A percentile compares a stretch with the other conserved stretches of the same genome.
These are phyloP conservation scores for Chelonoidis abingdonii DNA, from an alignment of 2,113 vertebrate species.

Conservation along the genomic window DNA sequence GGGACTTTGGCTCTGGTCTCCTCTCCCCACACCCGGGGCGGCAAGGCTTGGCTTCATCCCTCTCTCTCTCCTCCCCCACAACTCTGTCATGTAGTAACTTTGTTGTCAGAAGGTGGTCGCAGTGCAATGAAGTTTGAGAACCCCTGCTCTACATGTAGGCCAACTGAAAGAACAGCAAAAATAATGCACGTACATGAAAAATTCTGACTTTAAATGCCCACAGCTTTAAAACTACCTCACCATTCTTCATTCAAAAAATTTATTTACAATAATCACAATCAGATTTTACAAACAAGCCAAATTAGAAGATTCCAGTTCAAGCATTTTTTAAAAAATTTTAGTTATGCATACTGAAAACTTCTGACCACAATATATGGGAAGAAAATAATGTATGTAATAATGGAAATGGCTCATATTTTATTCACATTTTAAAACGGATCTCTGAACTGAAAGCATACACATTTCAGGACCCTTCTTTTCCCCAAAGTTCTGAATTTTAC, in stretches of 20 bases:
- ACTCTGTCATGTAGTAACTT: too few species aligned
- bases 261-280: not conserved
- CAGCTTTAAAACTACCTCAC: not conserved
- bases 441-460: not conserved
- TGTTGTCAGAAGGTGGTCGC: too few species aligned
- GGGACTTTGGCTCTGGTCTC: too few species aligned
- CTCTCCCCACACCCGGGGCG: rapidly evolving
- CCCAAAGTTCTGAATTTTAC: slow-evolving; percentile 72
- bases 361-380: not conserved
- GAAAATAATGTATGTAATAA: not conserved
- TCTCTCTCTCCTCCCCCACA: too few species aligned
- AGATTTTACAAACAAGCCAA: not conserved
- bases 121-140: too few species aligned
- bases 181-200: rapidly evolving
- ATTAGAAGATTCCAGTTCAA: not conserved
- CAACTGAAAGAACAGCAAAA: not conserved
- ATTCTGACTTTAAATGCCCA: not conserved
- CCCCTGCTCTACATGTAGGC: not conserved
- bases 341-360: not conserved
- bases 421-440: not conserved
- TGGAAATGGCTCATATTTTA: not conserved
- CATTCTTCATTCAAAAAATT: not conserved
- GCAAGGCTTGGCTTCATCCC: too few species aligned
- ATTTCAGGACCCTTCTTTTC: not conserved
- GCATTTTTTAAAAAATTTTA: not conserved